Evolutionary conservation across 2,888 invertebrate genomes (phyloP).

Genomic region (Agriopis aurantiaria): DNA sequence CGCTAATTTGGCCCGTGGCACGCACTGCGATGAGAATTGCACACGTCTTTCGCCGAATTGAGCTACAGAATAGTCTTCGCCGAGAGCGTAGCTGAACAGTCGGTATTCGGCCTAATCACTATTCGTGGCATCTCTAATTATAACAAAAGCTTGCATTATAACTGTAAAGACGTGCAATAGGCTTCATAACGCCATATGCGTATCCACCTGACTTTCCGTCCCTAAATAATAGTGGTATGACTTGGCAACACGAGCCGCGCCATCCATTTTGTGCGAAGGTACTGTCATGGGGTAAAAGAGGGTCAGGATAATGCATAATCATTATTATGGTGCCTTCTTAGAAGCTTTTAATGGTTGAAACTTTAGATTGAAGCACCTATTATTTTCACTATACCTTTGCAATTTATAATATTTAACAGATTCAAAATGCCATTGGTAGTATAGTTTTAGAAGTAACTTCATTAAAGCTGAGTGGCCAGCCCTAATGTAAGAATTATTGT

Average conservation of each 20-base stretch:
- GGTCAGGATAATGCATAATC: conserved; percentile 22
- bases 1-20: no score
- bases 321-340: conserved; percentile 17
- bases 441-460: not conserved
- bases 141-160: conserved; percentile 9
- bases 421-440: not conserved
- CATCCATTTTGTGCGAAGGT: conserved; percentile 21
- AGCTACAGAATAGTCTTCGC: no score
- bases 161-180: conserved; percentile 9
- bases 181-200: conserved; percentile 32
- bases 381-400: not conserved
- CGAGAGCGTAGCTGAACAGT: no score
- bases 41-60: no score
- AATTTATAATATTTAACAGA: not conserved
- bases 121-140: not conserved
- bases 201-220: conserved; percentile 38
- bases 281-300: conserved; percentile 16
- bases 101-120: no score
- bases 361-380: conserved; percentile 2
- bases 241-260: conserved; percentile 10
- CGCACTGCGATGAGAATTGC: no score
- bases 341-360: conserved; percentile 14
- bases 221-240: conserved; percentile 21
- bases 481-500: no score
- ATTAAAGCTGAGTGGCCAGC: no score